Evolutionary conservation across 2,888 invertebrate species (phyloP), one percentile per base, ranked within the genome.

Genomic region (Rhagonycha fulva): DNA sequence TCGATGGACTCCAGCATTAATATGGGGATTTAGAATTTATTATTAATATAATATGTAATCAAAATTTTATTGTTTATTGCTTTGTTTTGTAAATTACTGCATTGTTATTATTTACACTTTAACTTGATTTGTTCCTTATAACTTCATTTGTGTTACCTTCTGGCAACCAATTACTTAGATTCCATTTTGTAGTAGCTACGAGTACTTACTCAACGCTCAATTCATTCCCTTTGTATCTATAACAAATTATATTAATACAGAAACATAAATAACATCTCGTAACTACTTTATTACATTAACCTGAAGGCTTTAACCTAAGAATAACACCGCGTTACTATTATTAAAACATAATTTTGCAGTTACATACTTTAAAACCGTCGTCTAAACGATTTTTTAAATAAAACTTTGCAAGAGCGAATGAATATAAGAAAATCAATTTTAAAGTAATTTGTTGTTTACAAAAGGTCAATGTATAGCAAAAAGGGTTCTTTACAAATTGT

Each of bases 401-500:
- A n/a, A n/a, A 63, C 24, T n/a, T 23, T 23, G 12, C 23, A 63
- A 63, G 14, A 12, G 63, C 23, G 24, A 63, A 63, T 63, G 24
- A 63, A 63, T 63, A 24, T 24, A 24, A 24, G 23, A 23, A 24
- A 24, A 63, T 23, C 63, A 63, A 63, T 63, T 63, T 63, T 63
- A 24, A 24, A 63, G 24, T 63, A 63, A 47, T 47, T 47, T 47
- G 47, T 47, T 47, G 47, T 47, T 47, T 47, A 47, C 47, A 47
- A 47, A 14, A 68, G 14, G 23, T 47, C 47, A 47, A 47, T 47
- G 47, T 47, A 47, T 47, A n/a, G 47, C 47, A 61, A 72, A 75
- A 72, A 75, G 77, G 72, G 66, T 72, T 62, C 68, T 75, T 74
- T 67, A 71, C 74, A 69, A 71, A 76, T 71, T 68, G 60, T 60